These are phyloP conservation scores for Xyrauchen texanus DNA, from an alignment of 2,113 vertebrate species.

Conservation along the genomic window DNA sequence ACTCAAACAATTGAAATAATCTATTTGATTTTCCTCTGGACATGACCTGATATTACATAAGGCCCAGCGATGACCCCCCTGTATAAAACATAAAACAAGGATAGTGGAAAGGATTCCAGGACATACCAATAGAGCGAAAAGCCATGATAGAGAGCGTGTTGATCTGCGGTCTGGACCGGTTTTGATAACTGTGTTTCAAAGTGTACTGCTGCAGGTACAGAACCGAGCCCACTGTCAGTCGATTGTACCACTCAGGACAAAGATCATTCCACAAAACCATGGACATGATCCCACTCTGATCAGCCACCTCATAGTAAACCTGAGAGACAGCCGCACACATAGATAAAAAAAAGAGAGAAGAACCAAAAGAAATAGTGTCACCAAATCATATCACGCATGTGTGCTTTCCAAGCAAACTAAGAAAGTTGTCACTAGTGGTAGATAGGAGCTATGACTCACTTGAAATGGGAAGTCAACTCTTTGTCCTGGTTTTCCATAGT, in stretches of 20 bases:
- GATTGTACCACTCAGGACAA: slow-evolving; percentile 89
- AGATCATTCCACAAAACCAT: slow-evolving; percentile 89
- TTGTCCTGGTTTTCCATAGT: slow-evolving; percentile 84
- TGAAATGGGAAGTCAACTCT: slow-evolving; percentile 85
- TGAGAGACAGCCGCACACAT: slow-evolving; percentile 52
- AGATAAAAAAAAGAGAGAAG: background rate
- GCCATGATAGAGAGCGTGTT: slow-evolving; percentile 77
- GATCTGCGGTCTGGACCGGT: slow-evolving; percentile 79
- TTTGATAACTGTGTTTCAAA: slow-evolving; percentile 81
- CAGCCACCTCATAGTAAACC: slow-evolving; percentile 91
- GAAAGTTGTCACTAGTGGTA: background rate
- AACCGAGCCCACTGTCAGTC: slow-evolving; percentile 80
- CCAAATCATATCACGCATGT: too few relatives aligned
- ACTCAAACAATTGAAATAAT: slow-evolving; percentile 2
- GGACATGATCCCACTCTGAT: slow-evolving; percentile 86
- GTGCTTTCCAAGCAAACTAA: background rate
- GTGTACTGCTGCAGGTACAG: slow-evolving; percentile 83
- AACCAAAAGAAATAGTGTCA: too few relatives aligned
- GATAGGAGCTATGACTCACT: slow-evolving; percentile 67
- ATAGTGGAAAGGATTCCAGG: background rate
- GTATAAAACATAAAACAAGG: background rate
- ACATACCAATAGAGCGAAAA: slow-evolving; percentile 82
- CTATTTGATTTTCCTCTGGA: background rate
- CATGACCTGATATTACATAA: background rate
- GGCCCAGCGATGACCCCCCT: too few relatives aligned